phyloP scores from a whole-genome alignment of 2,113 vertebrate genomes.

The Gymnobelideus leadbeateri region DNA sequence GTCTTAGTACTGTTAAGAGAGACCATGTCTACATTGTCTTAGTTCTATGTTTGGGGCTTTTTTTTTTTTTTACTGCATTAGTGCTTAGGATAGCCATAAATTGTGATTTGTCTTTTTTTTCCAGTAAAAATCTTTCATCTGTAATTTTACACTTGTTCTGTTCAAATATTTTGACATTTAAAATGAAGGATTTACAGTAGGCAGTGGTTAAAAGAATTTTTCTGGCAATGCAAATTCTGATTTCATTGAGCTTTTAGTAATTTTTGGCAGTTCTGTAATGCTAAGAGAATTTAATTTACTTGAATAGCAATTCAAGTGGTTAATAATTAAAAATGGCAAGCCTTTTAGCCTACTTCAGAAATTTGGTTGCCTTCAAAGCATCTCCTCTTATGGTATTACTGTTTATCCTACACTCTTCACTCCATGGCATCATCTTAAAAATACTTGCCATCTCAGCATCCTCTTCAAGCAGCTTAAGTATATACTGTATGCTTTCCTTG shows the following conservation, averaged over 20 bases:
- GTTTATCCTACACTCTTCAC: not conserved
- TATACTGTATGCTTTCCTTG: not conserved
- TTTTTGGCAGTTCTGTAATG: constrained; percentile 36
- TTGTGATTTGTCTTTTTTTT: constrained; percentile 56
- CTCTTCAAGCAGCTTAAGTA: not conserved
- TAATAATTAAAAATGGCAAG: not conserved
- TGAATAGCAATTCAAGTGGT: constrained; percentile 26
- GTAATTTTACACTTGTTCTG: constrained; percentile 62
- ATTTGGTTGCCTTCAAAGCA: not conserved
- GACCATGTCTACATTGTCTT: not conserved
- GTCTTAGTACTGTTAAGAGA: not conserved
- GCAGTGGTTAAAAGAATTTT: constrained; percentile 56
- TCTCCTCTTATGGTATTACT: constrained; percentile 16
- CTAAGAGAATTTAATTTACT: constrained; percentile 24
- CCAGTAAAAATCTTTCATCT: constrained; percentile 53
- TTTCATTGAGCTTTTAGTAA: constrained; percentile 56
- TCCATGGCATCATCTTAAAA: constrained; percentile 1
- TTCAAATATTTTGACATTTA: constrained; percentile 79
- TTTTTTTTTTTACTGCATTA: constrained; percentile 30
- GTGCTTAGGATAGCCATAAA: constrained; percentile 43
- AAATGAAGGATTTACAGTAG: constrained; percentile 50
- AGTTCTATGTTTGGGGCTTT: not conserved
- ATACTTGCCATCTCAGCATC: not conserved
- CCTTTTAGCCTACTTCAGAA: constrained; percentile 16
- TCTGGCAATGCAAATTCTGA: constrained; percentile 30